A percentile compares a stretch with the other conserved stretches of the same genome.
phyloP scores from a whole-genome alignment of 2,797 vertebrate species.

The Scomberomorus guttatus region DNA sequence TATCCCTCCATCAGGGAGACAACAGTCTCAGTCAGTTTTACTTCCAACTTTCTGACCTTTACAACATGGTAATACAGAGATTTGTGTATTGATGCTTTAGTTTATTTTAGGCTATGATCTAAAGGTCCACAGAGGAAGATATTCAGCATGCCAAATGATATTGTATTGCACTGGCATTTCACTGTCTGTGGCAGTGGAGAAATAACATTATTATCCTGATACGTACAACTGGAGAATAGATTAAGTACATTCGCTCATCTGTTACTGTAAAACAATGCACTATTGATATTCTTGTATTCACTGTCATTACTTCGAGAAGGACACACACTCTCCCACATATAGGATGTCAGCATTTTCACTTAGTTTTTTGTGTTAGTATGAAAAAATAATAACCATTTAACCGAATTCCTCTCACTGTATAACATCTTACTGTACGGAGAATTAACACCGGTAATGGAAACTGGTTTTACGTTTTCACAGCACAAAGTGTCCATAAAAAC shows the following conservation, averaged over 20 bases:
- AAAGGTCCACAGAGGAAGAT: background rate
- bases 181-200: background rate
- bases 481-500: no score
- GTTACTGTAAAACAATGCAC: background rate
- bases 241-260: constrained; percentile 9
- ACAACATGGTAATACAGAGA: background rate
- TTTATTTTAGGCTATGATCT: background rate
- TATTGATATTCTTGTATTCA: constrained; percentile 21
- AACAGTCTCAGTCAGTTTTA: background rate
- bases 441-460: background rate
- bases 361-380: background rate
- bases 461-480: background rate
- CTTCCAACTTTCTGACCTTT: background rate
- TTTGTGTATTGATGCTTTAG: background rate
- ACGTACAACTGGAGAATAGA: background rate
- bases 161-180: background rate
- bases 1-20: background rate
- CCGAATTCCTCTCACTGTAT: background rate
- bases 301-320: constrained; percentile 22
- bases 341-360: background rate
- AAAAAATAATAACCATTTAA: background rate
- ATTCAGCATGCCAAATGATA: background rate
- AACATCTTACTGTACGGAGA: background rate
- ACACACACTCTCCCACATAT: background rate
- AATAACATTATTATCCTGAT: background rate